These are phyloP conservation scores for Parapristionchus giblindavisi DNA, from an alignment of 2,888 invertebrate species.

Conservation along the genomic window DNA sequence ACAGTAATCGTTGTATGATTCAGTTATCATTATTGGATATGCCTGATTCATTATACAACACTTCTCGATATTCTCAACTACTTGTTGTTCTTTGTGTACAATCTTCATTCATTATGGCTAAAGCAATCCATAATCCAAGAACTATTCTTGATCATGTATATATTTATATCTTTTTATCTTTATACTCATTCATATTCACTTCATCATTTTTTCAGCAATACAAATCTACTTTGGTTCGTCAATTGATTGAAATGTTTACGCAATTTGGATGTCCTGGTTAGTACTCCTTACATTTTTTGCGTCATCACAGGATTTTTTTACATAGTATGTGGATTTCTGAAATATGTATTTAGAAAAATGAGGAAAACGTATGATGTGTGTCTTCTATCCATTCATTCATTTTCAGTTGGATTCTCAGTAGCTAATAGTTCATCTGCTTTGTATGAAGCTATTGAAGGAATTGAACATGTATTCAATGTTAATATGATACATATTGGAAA, in stretches of 20 bases:
- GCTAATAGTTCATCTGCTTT: neutral
- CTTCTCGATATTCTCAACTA: constrained; percentile 15
- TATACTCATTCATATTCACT: neutral
- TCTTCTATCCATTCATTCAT: too few relatives aligned
- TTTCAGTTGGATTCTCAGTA: constrained; percentile 27
- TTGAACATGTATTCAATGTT: constrained; percentile 21
- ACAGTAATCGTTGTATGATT: neutral
- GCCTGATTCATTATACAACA: constrained; percentile 16
- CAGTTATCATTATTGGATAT: constrained; percentile 17
- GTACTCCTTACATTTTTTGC: neutral
- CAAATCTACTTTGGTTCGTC: constrained; percentile 10
- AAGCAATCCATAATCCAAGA: constrained; percentile 1
- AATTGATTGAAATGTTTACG: constrained; percentile 25
- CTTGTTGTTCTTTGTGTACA: constrained; percentile 18
- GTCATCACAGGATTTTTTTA: neutral
- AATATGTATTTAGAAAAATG: neutral
- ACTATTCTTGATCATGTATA: neutral
- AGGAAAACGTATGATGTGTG: neutral
- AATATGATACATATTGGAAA: constrained; percentile 18
- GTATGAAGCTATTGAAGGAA: neutral
- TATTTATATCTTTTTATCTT: neutral
- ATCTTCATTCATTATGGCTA: constrained; percentile 13
- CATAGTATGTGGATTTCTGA: neutral
- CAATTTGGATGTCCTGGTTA: constrained; percentile 36
- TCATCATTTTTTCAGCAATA: neutral